Percentiles rank a stretch among this genome's conserved stretches.
Evolutionary conservation across 2,797 vertebrate genomes (phyloP).

Genomic region (Coccyzus lansbergi): DNA sequence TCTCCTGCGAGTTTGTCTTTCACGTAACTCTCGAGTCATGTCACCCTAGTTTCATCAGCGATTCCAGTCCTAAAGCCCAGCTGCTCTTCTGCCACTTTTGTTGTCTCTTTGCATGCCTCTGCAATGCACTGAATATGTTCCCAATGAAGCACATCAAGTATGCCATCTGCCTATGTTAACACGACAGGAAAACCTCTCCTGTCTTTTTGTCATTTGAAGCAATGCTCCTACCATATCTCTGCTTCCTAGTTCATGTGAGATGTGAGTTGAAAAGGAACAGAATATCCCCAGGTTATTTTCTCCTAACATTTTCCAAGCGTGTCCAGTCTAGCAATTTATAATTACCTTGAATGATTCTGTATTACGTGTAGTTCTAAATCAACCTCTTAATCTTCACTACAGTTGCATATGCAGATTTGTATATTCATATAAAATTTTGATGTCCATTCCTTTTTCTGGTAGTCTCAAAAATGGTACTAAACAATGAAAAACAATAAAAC

Average conservation of each 20-base stretch:
- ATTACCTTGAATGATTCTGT: background rate
- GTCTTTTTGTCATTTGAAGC: slow-evolving; percentile 3
- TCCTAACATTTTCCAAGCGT: background rate
- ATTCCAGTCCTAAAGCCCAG: slow-evolving; percentile 12
- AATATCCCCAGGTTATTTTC: background rate
- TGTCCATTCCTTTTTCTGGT: background rate
- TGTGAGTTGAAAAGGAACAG: background rate
- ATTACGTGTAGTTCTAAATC: background rate
- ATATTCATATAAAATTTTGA: background rate
- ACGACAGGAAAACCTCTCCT: background rate
- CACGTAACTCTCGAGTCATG: background rate
- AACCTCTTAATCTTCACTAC: background rate
- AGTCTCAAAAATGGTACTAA: background rate
- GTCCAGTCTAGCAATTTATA: background rate
- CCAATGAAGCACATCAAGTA: slow-evolving; percentile 1
- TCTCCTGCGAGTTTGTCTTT: background rate
- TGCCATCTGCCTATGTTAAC: slow-evolving; percentile 18
- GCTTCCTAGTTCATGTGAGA: background rate
- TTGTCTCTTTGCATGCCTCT: slow-evolving; percentile 3
- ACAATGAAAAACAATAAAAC: background rate
- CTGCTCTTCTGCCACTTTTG: slow-evolving; percentile 12
- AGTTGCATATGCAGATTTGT: background rate
- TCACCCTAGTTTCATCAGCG: background rate
- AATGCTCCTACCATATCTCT: background rate
- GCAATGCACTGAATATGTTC: slow-evolving; percentile 10